Evolutionary conservation across 2,113 vertebrate species (phyloP).

Genomic region (Triplophysa rosa): DNA sequence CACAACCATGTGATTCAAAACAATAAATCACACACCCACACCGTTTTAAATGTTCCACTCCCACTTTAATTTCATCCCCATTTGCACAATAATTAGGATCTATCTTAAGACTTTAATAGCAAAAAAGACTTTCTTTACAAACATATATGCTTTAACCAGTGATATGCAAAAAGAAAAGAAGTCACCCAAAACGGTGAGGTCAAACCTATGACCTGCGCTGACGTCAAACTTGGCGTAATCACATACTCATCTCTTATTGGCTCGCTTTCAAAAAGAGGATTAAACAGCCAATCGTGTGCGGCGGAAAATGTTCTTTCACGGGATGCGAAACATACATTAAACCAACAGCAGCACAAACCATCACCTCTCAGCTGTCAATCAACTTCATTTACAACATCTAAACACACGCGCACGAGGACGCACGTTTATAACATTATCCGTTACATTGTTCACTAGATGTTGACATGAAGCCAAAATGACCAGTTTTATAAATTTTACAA

Average conservation of each 20-base stretch:
- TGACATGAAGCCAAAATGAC: background rate
- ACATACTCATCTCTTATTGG: background rate
- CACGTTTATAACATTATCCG: constrained; percentile 43
- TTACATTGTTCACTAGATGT: background rate
- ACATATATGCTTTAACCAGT: constrained; percentile 46
- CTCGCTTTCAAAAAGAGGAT: background rate
- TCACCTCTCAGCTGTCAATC: constrained; percentile 1
- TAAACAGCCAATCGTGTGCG: constrained; percentile 14
- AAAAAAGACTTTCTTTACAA: constrained; percentile 45
- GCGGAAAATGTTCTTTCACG: background rate
- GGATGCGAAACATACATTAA: constrained; percentile 3
- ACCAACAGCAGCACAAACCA: constrained; percentile 4
- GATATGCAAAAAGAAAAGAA: constrained; percentile 36
- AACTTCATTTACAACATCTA: constrained; percentile 71
- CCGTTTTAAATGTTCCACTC: constrained; percentile 55
- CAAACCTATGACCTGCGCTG: background rate
- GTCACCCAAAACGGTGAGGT: background rate
- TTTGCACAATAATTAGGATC: constrained; percentile 45
- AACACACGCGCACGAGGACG: constrained; percentile 72
- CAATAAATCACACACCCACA: background rate
- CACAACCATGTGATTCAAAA: too few species aligned
- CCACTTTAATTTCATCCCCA: constrained; percentile 11
- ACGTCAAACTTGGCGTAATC: background rate
- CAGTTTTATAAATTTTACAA: too few species aligned
- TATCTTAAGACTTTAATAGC: constrained; percentile 40